These are phyloP conservation scores for Potorous gilbertii DNA, from an alignment of 2,797 vertebrate genomes.

Conservation along the genomic window DNA sequence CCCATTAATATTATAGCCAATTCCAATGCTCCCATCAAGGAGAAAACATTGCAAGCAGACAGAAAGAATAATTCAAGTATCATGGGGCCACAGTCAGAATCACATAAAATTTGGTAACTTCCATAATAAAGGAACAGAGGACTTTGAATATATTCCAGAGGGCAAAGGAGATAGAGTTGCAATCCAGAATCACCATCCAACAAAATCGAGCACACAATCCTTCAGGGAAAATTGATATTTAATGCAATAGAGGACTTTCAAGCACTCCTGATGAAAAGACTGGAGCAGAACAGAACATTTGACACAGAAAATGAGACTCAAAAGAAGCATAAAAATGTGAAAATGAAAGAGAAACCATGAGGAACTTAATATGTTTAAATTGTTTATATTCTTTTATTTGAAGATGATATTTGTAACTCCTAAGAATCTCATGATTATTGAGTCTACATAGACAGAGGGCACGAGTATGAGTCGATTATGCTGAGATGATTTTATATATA, in stretches of 20 bases:
- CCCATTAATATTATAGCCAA: not conserved
- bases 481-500: not conserved
- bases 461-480: constrained; percentile 1
- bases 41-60: not conserved
- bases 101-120: not conserved
- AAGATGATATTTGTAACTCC: not conserved
- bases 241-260: not conserved
- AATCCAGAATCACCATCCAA: not conserved
- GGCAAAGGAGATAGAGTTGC: not conserved
- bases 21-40: not conserved
- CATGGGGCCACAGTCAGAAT: not conserved
- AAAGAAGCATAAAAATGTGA: not conserved
- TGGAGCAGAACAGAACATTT: not conserved
- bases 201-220: not conserved
- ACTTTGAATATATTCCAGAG: not conserved
- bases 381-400: not conserved
- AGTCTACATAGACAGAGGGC: not conserved
- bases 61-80: not conserved
- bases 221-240: not conserved
- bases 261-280: not conserved
- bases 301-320: not conserved
- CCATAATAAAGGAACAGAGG: not conserved
- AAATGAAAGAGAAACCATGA: not conserved
- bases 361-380: not conserved
- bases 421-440: not conserved